Base-by-base conservation (phyloP, 1,140 invertebrate species). In the Akabosia matsudoensis region DNA sequence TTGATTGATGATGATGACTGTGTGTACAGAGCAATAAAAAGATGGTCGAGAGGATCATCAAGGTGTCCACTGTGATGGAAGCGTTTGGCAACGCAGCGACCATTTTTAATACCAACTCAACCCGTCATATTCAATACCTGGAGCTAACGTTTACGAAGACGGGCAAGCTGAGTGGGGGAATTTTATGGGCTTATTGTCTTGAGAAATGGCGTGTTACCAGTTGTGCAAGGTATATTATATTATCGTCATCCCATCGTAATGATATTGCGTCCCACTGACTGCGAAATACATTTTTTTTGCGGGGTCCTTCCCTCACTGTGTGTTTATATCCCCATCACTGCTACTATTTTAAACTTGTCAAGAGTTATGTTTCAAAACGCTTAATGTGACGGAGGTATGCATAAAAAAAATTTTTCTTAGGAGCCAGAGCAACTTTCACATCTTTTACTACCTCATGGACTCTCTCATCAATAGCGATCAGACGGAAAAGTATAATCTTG, bases 371-470 rank as follows among this genome's bases (percentile, higher is more conserved):
- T n/a, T n/a, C n/a, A n/a, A n/a, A n/a, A n/a, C n/a, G n/a, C n/a
- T n/a, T n/a, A n/a, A n/a, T n/a, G n/a, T n/a, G n/a, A n/a, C n/a
- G n/a, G n/a, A n/a, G n/a, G n/a, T n/a, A n/a, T n/a, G n/a, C 31
- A 45, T 28, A n/a, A n/a, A n/a, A n/a, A n/a, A n/a, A n/a, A n/a
- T 10, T 74, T 70, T 54, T 81, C 83, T 0, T 83, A 92, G 91
- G 84, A 88, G 88, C 73, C 93, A 96, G 84, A 90, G 92, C 30
- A 97, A 95, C 81, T 97, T 95, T 83, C 91, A 96, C 84, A 89
- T 95, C 10, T 90, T 97, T 74, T 96, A 96, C 85, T 96, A 95
- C 82, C 90, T 96, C 75, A 93, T 93, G 83, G 93, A 96, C 82
- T 91, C 90, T 0, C 87, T 96, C 79, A 89, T 90, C 79, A 85